Conservation (phyloP, 2,113 vertebrate genomes). For the Xenopus borealis region DNA sequence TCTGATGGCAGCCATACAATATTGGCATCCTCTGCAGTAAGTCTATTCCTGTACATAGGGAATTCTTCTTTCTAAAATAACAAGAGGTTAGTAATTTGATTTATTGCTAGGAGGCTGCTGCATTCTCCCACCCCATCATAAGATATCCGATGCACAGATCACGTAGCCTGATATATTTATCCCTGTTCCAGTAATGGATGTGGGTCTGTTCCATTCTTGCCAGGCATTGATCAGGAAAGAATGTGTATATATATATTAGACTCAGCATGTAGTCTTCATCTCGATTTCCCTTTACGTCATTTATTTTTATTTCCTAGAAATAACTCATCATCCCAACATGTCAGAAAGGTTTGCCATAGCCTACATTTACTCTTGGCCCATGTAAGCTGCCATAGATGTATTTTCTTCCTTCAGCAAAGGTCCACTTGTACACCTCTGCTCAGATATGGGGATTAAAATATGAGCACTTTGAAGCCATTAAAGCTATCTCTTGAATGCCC, state of each 20-base stretch:
- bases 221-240: constrained; percentile 13
- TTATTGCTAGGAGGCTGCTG: not conserved
- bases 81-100: constrained; percentile 5
- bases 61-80: constrained; percentile 22
- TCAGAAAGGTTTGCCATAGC: too few relatives aligned
- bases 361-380: too few relatives aligned
- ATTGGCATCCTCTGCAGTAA: constrained; percentile 15
- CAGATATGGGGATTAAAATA: too few relatives aligned
- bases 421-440: too few relatives aligned
- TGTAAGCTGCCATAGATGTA: too few relatives aligned
- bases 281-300: not conserved
- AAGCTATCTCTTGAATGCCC: too few relatives aligned
- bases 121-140: not conserved
- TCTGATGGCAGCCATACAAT: not conserved
- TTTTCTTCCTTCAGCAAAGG: too few relatives aligned
- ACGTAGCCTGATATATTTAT: constrained; percentile 5
- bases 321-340: not conserved
- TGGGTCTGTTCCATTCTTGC: not conserved
- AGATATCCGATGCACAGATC: not conserved
- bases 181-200: constrained; percentile 30
- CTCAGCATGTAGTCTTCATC: not conserved
- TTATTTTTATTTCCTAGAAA: not conserved
- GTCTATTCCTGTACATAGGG: constrained; percentile 27
- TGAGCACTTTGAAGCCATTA: too few relatives aligned
- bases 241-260: not conserved